Conservation (phyloP, 2,113 vertebrate genomes). For the Cryptomyrus ogoouensis region DNA sequence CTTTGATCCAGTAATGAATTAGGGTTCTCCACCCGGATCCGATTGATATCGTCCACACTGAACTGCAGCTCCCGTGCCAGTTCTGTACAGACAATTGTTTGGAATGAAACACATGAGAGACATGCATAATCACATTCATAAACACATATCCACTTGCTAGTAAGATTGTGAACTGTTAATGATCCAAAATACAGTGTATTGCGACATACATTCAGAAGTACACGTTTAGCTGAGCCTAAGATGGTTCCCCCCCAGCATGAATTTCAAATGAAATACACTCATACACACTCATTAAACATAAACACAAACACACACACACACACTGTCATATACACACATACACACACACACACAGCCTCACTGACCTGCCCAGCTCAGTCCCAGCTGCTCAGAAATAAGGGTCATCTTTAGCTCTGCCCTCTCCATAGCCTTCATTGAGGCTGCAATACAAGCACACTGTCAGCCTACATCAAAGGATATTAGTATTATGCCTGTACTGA, state of each 20-base stretch:
- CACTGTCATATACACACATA: neutral
- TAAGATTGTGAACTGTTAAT: neutral
- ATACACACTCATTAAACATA: neutral
- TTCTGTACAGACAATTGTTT: slow-evolving; percentile 58
- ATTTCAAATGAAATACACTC: neutral
- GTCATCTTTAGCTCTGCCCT: slow-evolving; percentile 84
- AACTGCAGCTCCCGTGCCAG: slow-evolving; percentile 90
- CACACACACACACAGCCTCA: neutral
- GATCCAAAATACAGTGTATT: neutral
- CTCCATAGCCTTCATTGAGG: slow-evolving; percentile 74
- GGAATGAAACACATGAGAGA: neutral
- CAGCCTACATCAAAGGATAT: neutral
- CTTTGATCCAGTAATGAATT: slow-evolving; percentile 95
- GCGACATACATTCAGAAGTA: neutral
- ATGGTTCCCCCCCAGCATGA: neutral
- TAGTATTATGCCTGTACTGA: neutral
- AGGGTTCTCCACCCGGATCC: slow-evolving; percentile 91
- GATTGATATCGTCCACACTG: slow-evolving; percentile 89
- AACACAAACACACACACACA: neutral
- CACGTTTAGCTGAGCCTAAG: neutral
- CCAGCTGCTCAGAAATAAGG: slow-evolving; percentile 84
- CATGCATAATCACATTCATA: neutral
- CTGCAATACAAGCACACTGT: slow-evolving; percentile 47
- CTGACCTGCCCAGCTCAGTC: slow-evolving; percentile 95
- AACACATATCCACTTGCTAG: neutral